Base-by-base conservation (phyloP, 2,888 invertebrate species). In the Pyrrhia umbra region DNA sequence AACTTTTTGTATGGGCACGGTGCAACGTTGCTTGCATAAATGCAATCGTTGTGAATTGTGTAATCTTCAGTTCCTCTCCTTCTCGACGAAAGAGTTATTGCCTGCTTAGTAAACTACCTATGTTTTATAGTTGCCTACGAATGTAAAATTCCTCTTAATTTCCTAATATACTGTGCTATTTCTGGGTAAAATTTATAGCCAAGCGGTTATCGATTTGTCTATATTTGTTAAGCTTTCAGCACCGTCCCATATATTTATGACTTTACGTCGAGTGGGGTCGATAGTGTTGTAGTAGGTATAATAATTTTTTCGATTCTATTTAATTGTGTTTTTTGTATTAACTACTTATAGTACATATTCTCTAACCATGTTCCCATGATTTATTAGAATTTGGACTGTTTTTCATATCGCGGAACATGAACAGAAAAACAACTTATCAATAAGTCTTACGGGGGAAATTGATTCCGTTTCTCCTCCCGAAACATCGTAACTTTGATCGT, bases 371-470 rank as follows among this genome's bases (percentile, higher is more conserved):
- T 39, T 27, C 10, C 25, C 20, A 46, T 75, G 66, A 74, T 79
- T 79, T 79, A 74, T 79, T 47, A 60, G 37, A 37, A 56, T 62
- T 64, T 62, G 59, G 51, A 66, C 61, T 72, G 68, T 77, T 75
- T 67, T 68, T 69, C 58, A 65, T 64, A 55, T 40, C 67, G 51
- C 56, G 64, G 73, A 77, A 77, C 68, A 70, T 46, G 61, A 60
- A 81, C 78, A 80, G 83, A 86, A 88, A 89, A 89, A 90, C 86
- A 88, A 86, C 77, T 72, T 75, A 73, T 78, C 84, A 81, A 88
- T 88, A 87, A 82, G 82, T 87, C 86, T 85, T 83, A 78, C 69
- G 66, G 42, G 68, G 72, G 52, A 72, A 85, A 89, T 89, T 88
- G 86, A 87, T 88, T 86, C 80, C 59, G 75, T 79, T 81, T 71